Base-by-base conservation (phyloP, 92 coral and sea anemone species). In the Epizoanthus ramosus region DNA sequence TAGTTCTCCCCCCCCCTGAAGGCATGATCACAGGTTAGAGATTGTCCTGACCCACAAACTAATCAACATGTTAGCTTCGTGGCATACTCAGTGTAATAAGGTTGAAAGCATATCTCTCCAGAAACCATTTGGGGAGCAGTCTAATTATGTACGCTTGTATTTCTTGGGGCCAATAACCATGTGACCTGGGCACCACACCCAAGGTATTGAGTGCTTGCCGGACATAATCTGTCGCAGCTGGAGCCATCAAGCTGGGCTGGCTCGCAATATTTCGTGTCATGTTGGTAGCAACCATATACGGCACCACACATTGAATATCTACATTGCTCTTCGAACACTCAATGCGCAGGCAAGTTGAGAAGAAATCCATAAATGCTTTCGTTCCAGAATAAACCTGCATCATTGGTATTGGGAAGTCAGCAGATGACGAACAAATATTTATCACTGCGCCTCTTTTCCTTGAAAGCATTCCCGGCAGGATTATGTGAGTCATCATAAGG, bases 141-240 rank as follows among this genome's bases (percentile, higher is more conserved):
- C 83, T 79, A 22, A 86, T 50, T 60, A 80, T 19, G 73, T 87
- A 53, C 79, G 92, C 95, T 87, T 77, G 87, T 23, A 94, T 74
- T 3, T 91, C 90, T 54, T 94, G 98, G 39, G 90, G 79, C 98
- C 95, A 94, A 73, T 79, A 94, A 43, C 95, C 98, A 72, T 63
- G 28, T n/a, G 95, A 87, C 90, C 90, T 84, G 31, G 80, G 74
- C 19, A 84, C 88, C 71, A 83, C 88, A 43, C 98, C 98, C 39
- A 94, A 84, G 3, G 92, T 89, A 31, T 88, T 85, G 76, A 89
- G 80, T 47, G 92, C 93, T 76, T 89, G 90, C 17, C 74, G 87
- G 15, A 87, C 98, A 61, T 74, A 94, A 23, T 47, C 59, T 25
- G 75, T 87, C 2, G 98, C 93, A 23, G 86, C 80, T 53, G 88